Conservation (phyloP, 1,140 invertebrate genomes). For the Kradibia gibbosae region DNA sequence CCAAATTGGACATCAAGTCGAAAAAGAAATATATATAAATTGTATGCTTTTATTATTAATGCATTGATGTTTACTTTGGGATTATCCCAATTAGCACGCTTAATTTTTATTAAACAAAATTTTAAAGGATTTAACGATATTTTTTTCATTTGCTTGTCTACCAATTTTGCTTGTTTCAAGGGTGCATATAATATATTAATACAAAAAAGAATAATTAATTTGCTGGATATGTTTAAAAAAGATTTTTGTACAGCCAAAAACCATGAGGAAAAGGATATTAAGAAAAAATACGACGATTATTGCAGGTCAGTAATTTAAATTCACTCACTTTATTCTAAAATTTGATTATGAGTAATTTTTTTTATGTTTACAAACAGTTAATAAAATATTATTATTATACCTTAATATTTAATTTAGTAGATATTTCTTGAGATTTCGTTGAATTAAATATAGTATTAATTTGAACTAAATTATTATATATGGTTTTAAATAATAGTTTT, state of each 20-base stretch:
- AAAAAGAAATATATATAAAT: conserved; percentile 15
- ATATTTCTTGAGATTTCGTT: too few relatives aligned
- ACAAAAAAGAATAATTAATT: neutral
- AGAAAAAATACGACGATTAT: neutral
- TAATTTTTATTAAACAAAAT: conserved; percentile 4
- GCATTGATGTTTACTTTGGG: conserved; percentile 8
- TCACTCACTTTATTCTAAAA: too few relatives aligned
- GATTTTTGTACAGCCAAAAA: neutral
- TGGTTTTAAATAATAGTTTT: too few relatives aligned
- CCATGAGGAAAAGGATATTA: conserved; percentile 5
- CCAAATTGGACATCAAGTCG: neutral
- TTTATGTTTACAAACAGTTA: too few relatives aligned
- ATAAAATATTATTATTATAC: too few relatives aligned
- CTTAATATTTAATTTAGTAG: too few relatives aligned
- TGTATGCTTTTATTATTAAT: neutral
- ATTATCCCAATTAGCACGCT: neutral
- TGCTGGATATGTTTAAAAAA: conserved; percentile 21
- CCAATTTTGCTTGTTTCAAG: conserved; percentile 31
- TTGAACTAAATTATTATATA: too few relatives aligned
- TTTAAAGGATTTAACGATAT: conserved; percentile 34
- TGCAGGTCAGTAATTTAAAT: conserved; percentile 22
- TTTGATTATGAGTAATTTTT: too few relatives aligned
- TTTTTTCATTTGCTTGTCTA: conserved; percentile 34
- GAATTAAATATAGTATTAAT: too few relatives aligned
- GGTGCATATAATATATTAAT: neutral